phyloP scores from a whole-genome alignment of 2,797 vertebrate genomes.

The Enteromius radiatus region DNA sequence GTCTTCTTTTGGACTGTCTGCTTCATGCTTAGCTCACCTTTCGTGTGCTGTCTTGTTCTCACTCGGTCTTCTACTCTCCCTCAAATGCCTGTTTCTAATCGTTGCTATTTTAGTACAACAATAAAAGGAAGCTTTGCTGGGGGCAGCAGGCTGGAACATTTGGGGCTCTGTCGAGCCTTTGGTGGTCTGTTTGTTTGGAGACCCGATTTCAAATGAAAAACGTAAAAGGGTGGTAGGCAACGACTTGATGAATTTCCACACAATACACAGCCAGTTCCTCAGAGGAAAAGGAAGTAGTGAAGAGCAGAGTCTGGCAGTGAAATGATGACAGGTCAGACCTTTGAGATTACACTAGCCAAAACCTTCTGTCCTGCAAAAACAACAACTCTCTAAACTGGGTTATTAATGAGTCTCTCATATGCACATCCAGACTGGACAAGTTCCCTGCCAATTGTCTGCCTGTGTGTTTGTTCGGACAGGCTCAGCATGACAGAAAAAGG shows the following conservation, averaged over 20 bases:
- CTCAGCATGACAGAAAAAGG: constrained; percentile 9
- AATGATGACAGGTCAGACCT: constrained; percentile 37
- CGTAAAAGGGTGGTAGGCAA: constrained; percentile 9
- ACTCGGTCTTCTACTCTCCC: background rate
- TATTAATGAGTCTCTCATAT: background rate
- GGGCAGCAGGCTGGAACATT: constrained; percentile 55
- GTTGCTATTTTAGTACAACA: constrained; percentile 68
- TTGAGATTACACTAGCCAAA: constrained; percentile 25
- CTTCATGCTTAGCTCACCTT: background rate
- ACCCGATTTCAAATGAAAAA: constrained; percentile 40
- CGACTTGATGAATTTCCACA: constrained; percentile 15
- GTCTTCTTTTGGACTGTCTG: constrained; percentile 24
- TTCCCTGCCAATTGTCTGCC: background rate
- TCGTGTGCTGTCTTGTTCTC: background rate
- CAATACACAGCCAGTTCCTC: constrained; percentile 47
- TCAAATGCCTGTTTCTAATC: constrained; percentile 59
- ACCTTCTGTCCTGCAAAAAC: constrained; percentile 12
- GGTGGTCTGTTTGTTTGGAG: constrained; percentile 31
- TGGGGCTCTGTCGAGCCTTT: constrained; percentile 10
- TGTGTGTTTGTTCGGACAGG: background rate
- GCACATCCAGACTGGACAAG: constrained; percentile 1
- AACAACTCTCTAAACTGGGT: background rate
- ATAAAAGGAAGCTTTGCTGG: constrained; percentile 67
- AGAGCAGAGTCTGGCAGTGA: constrained; percentile 11
- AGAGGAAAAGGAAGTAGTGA: constrained; percentile 54